A percentile compares a stretch with the other conserved stretches of the same genome.
Conservation (phyloP, 2,888 invertebrate species). For the Acleris literana region DNA sequence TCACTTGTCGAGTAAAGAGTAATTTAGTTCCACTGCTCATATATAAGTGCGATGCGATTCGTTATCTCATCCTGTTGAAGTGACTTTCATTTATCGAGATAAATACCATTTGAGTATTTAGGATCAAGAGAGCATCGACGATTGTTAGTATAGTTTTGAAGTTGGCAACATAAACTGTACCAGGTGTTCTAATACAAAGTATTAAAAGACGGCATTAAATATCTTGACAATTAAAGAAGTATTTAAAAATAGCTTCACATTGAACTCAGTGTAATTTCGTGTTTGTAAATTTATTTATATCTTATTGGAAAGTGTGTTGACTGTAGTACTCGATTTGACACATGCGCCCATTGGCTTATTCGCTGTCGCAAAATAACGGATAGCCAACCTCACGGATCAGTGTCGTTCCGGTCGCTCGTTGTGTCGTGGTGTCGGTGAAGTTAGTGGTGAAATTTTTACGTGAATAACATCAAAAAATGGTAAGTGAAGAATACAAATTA, state of each 20-base stretch:
- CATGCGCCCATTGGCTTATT: constrained; percentile 82
- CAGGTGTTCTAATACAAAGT: constrained; percentile 2
- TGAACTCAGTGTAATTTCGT: constrained; percentile 1
- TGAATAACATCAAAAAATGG: constrained; percentile 83
- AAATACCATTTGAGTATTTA: constrained; percentile 25
- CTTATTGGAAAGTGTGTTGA: constrained; percentile 57
- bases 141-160: constrained; percentile 53
- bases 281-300: constrained; percentile 26
- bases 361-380: constrained; percentile 65
- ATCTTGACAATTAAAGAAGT: constrained; percentile 13
- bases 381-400: constrained; percentile 78
- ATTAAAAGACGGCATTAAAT: background rate
- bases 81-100: constrained; percentile 49
- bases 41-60: constrained; percentile 46
- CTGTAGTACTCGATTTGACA: constrained; percentile 70
- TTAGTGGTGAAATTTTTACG: constrained; percentile 81
- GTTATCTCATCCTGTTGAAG: constrained; percentile 58
- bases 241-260: constrained; percentile 13
- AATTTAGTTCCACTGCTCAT: constrained; percentile 56
- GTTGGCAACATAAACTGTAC: constrained; percentile 57
- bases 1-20: constrained; percentile 63
- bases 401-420: constrained; percentile 82
- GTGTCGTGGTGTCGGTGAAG: constrained; percentile 80
- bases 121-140: constrained; percentile 44
- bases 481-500: constrained; percentile 76